Conservation (phyloP, 1,140 invertebrate genomes). For the Meloidogyne chitwoodi region DNA sequence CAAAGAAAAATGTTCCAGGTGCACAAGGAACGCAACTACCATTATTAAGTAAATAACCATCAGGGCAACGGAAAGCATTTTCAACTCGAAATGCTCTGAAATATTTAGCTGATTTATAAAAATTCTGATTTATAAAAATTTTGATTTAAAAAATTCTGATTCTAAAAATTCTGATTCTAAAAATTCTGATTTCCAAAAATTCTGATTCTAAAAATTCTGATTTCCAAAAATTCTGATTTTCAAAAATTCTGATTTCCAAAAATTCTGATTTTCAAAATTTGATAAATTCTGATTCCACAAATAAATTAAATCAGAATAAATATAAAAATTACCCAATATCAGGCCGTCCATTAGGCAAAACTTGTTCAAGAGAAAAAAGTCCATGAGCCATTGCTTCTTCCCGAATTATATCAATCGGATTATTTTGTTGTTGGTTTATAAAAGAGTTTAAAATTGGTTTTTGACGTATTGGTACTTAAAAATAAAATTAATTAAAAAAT, state of each 20-base stretch:
- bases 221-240: too few relatives aligned
- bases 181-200: too few relatives aligned
- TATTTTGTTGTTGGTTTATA: slow-evolving; percentile 5
- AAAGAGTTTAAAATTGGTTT: neutral
- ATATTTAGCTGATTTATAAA: neutral
- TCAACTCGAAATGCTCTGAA: slow-evolving; percentile 6
- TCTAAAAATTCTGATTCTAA: too few relatives aligned
- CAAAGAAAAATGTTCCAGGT: slow-evolving; percentile 80
- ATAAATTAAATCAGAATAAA: neutral
- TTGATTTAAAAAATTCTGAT: too few relatives aligned
- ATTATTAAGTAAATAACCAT: slow-evolving; percentile 4
- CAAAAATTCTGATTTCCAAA: too few relatives aligned
- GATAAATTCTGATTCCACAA: neutral
- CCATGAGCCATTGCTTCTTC: slow-evolving; percentile 49
- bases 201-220: too few relatives aligned
- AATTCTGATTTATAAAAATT: too few relatives aligned
- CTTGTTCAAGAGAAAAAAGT: slow-evolving; percentile 56
- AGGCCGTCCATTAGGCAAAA: slow-evolving; percentile 81
- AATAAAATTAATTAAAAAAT: neutral
- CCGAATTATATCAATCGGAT: slow-evolving; percentile 48
- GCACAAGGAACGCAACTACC: slow-evolving; percentile 79
- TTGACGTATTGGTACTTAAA: slow-evolving; percentile 2
- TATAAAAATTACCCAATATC: slow-evolving; percentile 72
- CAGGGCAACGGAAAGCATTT: slow-evolving; percentile 2
- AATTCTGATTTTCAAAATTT: too few relatives aligned